Percentiles rank a stretch among this genome's conserved stretches.
These are phyloP conservation scores for Lordiphosa collinella DNA, from an alignment of 1,140 invertebrate genomes.

Conservation along the genomic window DNA sequence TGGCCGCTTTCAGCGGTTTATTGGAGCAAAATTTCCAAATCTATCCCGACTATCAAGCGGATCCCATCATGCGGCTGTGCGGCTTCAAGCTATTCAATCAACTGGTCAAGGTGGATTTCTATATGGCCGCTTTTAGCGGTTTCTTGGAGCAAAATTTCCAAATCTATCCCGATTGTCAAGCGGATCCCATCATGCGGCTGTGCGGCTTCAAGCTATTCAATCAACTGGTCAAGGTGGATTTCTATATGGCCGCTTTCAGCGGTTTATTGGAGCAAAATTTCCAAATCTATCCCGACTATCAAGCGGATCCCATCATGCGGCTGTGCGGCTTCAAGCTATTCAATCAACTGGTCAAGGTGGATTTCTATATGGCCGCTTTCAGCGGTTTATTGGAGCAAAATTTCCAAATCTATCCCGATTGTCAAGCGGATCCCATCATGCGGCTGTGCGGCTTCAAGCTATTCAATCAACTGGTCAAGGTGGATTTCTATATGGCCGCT, in stretches of 20 bases:
- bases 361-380: slow-evolving; percentile 6
- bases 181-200: neutral
- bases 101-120: slow-evolving; percentile 12
- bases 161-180: slow-evolving; percentile 18
- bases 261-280: slow-evolving; percentile 29
- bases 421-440: slow-evolving; percentile 4
- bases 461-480: slow-evolving; percentile 20
- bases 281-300: slow-evolving; percentile 20
- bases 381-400: slow-evolving; percentile 23
- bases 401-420: slow-evolving; percentile 26
- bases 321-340: slow-evolving; percentile 18
- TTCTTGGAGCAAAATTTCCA: slow-evolving; percentile 29
- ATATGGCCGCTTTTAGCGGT: slow-evolving; percentile 6
- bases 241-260: slow-evolving; percentile 7
- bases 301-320: neutral
- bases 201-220: slow-evolving; percentile 22
- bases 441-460: slow-evolving; percentile 9
- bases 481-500: slow-evolving; percentile 7
- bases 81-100: slow-evolving; percentile 23
- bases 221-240: slow-evolving; percentile 16
- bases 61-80: neutral
- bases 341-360: slow-evolving; percentile 18
- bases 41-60: slow-evolving; percentile 12
- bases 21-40: slow-evolving; percentile 31
- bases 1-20: slow-evolving; percentile 8